Base-by-base conservation (phyloP, 2,797 vertebrate genomes). In the Manis pentadactyla region DNA sequence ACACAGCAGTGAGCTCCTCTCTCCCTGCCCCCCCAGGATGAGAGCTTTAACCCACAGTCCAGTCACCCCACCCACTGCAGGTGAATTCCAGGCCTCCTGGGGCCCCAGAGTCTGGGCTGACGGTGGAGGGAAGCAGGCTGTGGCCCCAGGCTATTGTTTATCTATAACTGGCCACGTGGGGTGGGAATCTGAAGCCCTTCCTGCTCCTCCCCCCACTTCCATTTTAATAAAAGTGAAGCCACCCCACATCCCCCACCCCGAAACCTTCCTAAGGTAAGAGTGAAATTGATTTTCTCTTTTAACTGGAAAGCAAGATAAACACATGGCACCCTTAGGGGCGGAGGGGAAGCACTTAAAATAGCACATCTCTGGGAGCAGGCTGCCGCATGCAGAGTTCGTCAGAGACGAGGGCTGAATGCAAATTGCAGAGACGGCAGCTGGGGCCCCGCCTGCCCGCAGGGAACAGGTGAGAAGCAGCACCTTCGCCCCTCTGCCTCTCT, bases 201-300 rank as follows among this genome's bases (percentile, higher is more conserved):
- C 21, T 31, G 46, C 17, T 53, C 90, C 46, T 0, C 37, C 79
- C 55, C 75, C 91, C 61, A 63, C 91, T 95, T 83, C 90, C 74
- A 84, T 90, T 96, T 95, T 97, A 95, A 96, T 95, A 87, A 96
- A 89, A 87, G 46, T 69, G 79, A 92, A 83, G 74, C n/a, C 74
- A 25, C 78, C 55, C 93, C 73, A 64, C 42, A 13, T 15, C 77
- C 77, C 73, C 86, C 59, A 61, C 19, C 87, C 95, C 90, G 77
- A 88, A 96, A 93, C 95, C 84, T 95, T 97, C 94, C 95, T 71
- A 92, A 97, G 97, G 97, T 97, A 97, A 96, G 93, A 97, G 95
- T 95, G 95, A 98, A 97, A 97, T 98, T 96, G 95, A 98, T 98
- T 98, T 98, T 97, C 95, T 92, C 85, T 97, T 97, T 98, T 98